Evolutionary conservation across 1,140 invertebrate species (phyloP).

Genomic region (Macrobrachium nipponense): DNA sequence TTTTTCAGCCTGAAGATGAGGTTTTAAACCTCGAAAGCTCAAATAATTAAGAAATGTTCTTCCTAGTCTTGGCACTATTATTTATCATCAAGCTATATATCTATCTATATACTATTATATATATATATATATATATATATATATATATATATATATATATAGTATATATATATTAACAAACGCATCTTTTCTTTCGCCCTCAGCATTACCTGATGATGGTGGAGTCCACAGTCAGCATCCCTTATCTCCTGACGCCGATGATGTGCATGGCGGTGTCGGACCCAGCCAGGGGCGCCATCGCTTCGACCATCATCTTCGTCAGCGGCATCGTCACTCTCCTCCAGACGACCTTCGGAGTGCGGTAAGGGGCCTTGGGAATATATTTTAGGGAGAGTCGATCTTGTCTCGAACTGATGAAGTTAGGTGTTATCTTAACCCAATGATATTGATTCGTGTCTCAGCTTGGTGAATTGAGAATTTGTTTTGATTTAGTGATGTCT

Average conservation of each 20-base stretch:
- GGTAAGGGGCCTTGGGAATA: conserved; percentile 69
- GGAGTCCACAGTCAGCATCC: conserved; percentile 85
- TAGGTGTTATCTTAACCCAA: neutral
- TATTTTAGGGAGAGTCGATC: neutral
- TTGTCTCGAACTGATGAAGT: too few relatives aligned
- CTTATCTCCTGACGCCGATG: conserved; percentile 83
- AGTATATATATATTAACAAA: neutral
- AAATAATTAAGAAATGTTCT: too few relatives aligned
- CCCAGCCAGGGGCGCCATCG: conserved; percentile 82
- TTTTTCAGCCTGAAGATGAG: too few relatives aligned
- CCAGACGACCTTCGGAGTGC: conserved; percentile 84
- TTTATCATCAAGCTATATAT: too few relatives aligned
- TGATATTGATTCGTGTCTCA: neutral
- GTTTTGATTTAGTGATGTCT: neutral
- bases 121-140: too few relatives aligned
- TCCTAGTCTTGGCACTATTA: too few relatives aligned
- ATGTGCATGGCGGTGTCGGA: conserved; percentile 85
- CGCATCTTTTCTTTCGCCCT: conserved; percentile 12
- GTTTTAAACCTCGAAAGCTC: too few relatives aligned
- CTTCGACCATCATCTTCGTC: conserved; percentile 72
- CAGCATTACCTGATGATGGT: conserved; percentile 92
- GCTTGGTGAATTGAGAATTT: neutral
- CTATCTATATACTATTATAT: too few relatives aligned
- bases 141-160: neutral
- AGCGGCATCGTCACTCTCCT: conserved; percentile 85